phyloP scores from a whole-genome alignment of 2,888 invertebrate genomes.

The Lissocephala sabroskyi region DNA sequence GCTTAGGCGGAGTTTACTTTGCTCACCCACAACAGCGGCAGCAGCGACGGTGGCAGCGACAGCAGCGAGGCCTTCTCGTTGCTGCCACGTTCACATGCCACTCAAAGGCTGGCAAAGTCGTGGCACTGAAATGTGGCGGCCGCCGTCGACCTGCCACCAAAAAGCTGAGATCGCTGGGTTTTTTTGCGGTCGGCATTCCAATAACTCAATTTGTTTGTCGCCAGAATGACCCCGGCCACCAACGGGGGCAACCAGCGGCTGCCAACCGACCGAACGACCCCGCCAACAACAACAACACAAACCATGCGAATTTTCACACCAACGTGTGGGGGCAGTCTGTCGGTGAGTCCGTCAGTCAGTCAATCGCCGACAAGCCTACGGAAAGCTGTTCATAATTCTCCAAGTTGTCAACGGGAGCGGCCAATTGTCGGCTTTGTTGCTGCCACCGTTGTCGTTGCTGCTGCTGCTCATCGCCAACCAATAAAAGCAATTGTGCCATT shows the following conservation, averaged over 20 bases:
- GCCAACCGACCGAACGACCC: no score
- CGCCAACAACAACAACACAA: no score
- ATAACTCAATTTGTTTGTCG: slow-evolving; percentile 57
- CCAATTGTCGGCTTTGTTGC: slow-evolving; percentile 8
- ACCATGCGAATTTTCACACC: no score
- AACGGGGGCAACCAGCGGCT: no score
- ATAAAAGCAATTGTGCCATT: slow-evolving; percentile 65
- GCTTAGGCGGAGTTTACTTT: slow-evolving; percentile 3
- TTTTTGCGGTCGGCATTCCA: slow-evolving; percentile 63
- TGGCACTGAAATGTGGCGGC: slow-evolving; percentile 33
- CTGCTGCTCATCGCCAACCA: slow-evolving; percentile 30
- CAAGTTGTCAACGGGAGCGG: slow-evolving; percentile 61
- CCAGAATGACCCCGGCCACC: no score
- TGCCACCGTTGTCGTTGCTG: slow-evolving; percentile 18
- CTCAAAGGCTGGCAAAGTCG: slow-evolving; percentile 61
- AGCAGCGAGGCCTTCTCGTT: neutral
- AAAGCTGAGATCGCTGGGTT: slow-evolving; percentile 52
- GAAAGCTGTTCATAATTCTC: slow-evolving; percentile 67
- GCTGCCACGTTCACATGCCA: slow-evolving; percentile 53
- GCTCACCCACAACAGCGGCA: slow-evolving; percentile 49
- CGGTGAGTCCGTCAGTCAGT: neutral
- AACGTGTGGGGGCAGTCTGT: neutral
- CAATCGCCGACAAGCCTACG: slow-evolving; percentile 68
- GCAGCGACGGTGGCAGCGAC: neutral
- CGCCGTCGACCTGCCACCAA: neutral